Percentiles rank a stretch among this genome's conserved stretches.
These are phyloP conservation scores for Gymnopithys bicolor DNA, from an alignment of 2,797 vertebrate species.

Conservation along the genomic window DNA sequence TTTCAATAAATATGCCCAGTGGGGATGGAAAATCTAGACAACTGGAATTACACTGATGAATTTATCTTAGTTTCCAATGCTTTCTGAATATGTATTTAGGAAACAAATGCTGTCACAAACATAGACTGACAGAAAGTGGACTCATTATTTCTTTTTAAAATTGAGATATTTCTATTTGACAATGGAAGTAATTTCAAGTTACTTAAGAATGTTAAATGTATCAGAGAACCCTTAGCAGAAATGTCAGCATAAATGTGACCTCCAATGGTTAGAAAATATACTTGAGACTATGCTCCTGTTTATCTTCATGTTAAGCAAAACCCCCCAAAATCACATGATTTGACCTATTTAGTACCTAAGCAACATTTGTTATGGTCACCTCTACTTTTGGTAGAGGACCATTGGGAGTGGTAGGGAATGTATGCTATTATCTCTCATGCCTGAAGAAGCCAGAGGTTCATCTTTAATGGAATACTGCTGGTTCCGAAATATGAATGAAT, in stretches of 20 bases:
- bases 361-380: neutral
- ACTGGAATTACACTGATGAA: constrained; percentile 37
- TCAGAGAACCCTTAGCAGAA: neutral
- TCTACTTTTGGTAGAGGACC: neutral
- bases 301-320: neutral
- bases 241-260: neutral
- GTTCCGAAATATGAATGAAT: neutral
- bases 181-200: neutral
- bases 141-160: neutral
- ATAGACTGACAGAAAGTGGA: neutral
- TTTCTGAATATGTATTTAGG: neutral
- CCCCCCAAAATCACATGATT: neutral
- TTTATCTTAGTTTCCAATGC: constrained; percentile 2
- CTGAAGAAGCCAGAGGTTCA: neutral
- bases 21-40: constrained; percentile 22
- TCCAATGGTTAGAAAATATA: neutral
- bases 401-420: neutral
- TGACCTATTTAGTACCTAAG: neutral
- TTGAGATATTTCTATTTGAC: neutral
- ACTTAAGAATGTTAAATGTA: neutral
- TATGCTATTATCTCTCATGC: neutral
- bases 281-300: neutral
- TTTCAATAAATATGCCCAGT: constrained; percentile 26
- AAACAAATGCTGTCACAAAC: constrained; percentile 11
- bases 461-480: neutral